Base-by-base conservation (phyloP, 2,113 vertebrate species). In the Trichechus manatus region DNA sequence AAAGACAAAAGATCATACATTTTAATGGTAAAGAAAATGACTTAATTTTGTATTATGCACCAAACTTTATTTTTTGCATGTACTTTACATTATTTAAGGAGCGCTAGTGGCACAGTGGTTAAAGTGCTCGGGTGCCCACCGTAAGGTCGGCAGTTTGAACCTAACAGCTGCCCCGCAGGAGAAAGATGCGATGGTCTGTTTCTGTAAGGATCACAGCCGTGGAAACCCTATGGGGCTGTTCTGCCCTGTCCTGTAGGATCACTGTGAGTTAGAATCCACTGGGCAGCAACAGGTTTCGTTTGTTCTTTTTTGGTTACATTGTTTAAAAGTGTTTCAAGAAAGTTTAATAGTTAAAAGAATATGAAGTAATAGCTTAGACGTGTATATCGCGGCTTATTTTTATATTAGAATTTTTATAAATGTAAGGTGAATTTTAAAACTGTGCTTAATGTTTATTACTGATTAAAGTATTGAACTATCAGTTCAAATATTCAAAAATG, bases 331-430 rank as follows among this genome's bases (percentile, higher is more conserved):
- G 78, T 5, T 91, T 70, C 4, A 87, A 39, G 42, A 75, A 90
- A 39, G 36, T 36, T 53, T 74, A 72, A 72, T 63, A 61, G 42
- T 89, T 92, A n/a, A 94, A 94, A 87, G 85, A 56, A 72, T 36
- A 17, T 89, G 22, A 84, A 92, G 22, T 56, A 33, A 92, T 95
- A 83, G 9, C 47, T 95, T 78, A 80, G n/a, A 64, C 13, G 33
- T 82, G 7, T 50, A n/a, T 85, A 85, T 68, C 20, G 68, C 23
- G 96, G 53, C 47, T 63, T 92, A 39, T 93, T 75, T 96, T 82
- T 79, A 27, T 47, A 31, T 70, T 87, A 80, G 42, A 72, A 64
- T 94, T 92, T 92, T 90, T 91, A 64, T 36, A 63, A 39, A 59
- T 85, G 72, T 63, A 86, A 56, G 78, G 3, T 83, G 17, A 11